Percentiles rank a stretch among this genome's conserved stretches.
These are phyloP conservation scores for Felis catus DNA, from an alignment of 2,113 vertebrate genomes.

Conservation along the genomic window DNA sequence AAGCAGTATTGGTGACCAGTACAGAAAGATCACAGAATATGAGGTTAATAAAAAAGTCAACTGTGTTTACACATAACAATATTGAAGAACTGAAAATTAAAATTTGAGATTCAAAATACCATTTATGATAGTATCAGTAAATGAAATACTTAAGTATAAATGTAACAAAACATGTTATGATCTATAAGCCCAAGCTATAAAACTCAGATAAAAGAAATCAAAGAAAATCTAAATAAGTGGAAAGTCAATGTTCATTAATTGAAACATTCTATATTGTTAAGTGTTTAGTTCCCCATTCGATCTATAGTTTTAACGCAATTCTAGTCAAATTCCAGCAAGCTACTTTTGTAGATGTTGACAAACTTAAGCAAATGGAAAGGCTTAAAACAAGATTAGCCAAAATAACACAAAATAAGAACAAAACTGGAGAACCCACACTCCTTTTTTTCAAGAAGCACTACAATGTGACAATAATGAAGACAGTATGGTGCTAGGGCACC, in stretches of 20 bases:
- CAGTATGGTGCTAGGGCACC: not conserved
- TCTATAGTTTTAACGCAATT: no score
- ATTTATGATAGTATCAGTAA: not conserved
- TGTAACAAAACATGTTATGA: no score
- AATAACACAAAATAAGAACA: not conserved
- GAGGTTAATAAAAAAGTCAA: not conserved
- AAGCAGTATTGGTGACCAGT: not conserved
- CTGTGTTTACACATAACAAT: not conserved
- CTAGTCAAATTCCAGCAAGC: not conserved
- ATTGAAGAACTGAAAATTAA: not conserved
- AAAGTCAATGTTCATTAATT: not conserved
- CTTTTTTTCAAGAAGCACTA: not conserved
- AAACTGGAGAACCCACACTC: not conserved
- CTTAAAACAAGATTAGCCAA: not conserved
- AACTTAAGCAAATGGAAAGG: not conserved
- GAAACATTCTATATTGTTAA: not conserved
- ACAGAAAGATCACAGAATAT: not conserved
- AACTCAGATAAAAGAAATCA: not conserved
- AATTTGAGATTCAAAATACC: not conserved
- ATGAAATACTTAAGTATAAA: no score
- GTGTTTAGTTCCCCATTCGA: no score
- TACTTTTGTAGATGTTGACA: not conserved
- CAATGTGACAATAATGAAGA: not conserved
- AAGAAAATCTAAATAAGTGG: not conserved
- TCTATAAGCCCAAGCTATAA: not conserved